These are phyloP conservation scores for Dendropsophus ebraccatus DNA, from an alignment of 2,113 vertebrate species.

Conservation along the genomic window DNA sequence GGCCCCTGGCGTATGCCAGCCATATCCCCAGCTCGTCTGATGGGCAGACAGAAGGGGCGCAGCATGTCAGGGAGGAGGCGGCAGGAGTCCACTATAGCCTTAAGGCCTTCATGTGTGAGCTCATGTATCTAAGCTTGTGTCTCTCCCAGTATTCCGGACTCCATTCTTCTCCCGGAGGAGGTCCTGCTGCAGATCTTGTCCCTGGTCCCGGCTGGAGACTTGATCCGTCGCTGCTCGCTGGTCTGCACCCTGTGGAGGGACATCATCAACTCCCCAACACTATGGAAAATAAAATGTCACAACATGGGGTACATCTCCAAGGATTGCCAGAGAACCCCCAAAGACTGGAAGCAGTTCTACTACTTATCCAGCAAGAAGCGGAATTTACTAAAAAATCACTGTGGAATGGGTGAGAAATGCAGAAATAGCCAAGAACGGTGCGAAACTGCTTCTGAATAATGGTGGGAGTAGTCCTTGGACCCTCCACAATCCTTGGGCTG, in stretches of 20 bases:
- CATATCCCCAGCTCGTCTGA: too few relatives aligned
- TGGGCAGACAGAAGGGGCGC: too few relatives aligned
- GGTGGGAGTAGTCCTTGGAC: too few relatives aligned
- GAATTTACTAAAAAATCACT: slow-evolving; percentile 75
- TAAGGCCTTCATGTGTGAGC: too few relatives aligned
- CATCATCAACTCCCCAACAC: slow-evolving; percentile 71
- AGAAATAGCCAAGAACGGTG: too few relatives aligned
- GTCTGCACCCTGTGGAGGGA: slow-evolving; percentile 74
- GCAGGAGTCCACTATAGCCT: too few relatives aligned
- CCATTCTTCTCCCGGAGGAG: slow-evolving; percentile 69
- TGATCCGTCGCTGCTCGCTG: slow-evolving; percentile 67
- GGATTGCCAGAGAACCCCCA: slow-evolving; percentile 61
- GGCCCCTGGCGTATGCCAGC: too few relatives aligned
- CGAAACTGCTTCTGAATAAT: too few relatives aligned
- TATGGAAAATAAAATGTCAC: slow-evolving; percentile 78
- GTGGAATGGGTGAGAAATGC: slow-evolving; percentile 71
- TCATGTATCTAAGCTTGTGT: not conserved
- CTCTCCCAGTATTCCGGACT: slow-evolving; percentile 52
- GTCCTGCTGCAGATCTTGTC: slow-evolving; percentile 74
- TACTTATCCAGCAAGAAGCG: slow-evolving; percentile 66
- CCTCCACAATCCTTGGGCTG: too few relatives aligned
- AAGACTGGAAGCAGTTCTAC: slow-evolving; percentile 75
- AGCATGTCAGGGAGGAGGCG: too few relatives aligned
- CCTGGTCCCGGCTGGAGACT: slow-evolving; percentile 68
- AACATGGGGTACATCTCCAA: slow-evolving; percentile 63